Percentiles rank a stretch among this genome's conserved stretches.
phyloP scores from a whole-genome alignment of 1,140 invertebrate genomes.

The Polyergus mexicanus region DNA sequence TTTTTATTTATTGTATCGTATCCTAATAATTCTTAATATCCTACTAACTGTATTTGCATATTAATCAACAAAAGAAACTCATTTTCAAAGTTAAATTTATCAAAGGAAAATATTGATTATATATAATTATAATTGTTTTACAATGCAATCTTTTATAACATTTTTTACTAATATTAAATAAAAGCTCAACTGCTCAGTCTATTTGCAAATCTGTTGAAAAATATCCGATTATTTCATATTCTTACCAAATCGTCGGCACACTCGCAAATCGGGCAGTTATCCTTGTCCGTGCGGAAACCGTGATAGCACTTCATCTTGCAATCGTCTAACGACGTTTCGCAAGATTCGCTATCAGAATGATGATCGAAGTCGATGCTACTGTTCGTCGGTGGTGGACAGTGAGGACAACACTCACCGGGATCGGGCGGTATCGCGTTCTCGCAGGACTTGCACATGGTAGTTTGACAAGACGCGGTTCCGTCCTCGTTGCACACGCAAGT shows the following conservation, averaged over 20 bases:
- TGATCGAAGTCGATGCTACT: not conserved
- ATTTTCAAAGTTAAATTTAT: constrained; percentile 1
- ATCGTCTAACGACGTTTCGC: constrained; percentile 56
- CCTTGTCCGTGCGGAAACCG: constrained; percentile 69
- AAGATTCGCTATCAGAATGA: not conserved
- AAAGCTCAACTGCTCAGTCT: not conserved
- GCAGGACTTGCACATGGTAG: constrained; percentile 82
- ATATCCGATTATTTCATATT: not conserved
- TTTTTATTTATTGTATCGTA: constrained; percentile 1
- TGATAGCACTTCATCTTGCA: constrained; percentile 78
- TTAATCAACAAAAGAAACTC: not conserved
- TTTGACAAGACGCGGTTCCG: constrained; percentile 76
- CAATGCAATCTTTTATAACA: not conserved
- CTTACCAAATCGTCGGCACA: constrained; percentile 68
- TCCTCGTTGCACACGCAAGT: constrained; percentile 80
- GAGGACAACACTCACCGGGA: constrained; percentile 83
- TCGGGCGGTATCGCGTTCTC: constrained; percentile 73
- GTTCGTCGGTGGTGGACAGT: constrained; percentile 73
- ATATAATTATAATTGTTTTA: not conserved
- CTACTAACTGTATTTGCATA: not conserved
- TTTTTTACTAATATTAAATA: not conserved
- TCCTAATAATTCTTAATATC: too few relatives aligned
- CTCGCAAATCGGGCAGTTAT: constrained; percentile 77
- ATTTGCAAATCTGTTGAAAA: not conserved
- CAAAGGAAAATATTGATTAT: constrained; percentile 11